A percentile compares a stretch with the other conserved stretches of the same genome.
These are phyloP conservation scores for Agelas oroides DNA, from an alignment of 37 sponge, comb jelly and placozoan species.

Conservation along the genomic window DNA sequence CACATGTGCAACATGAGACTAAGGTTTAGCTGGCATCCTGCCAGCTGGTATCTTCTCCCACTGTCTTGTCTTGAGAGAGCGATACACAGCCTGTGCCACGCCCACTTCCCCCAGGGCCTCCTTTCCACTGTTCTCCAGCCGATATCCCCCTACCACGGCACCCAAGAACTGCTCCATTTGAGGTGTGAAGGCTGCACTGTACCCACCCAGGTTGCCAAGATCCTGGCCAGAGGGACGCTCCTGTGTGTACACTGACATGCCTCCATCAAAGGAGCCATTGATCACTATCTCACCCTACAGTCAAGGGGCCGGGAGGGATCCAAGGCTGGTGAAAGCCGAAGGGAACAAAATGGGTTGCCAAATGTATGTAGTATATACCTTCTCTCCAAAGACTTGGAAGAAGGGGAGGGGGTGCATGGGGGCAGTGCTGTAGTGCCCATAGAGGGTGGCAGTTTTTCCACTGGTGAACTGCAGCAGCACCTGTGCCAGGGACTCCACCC, in stretches of 20 bases:
- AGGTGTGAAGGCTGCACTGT: slow-evolving; percentile 38
- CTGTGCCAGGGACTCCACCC: slow-evolving; percentile 41
- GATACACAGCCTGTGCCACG: slow-evolving; percentile 44
- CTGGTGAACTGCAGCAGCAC: slow-evolving; percentile 43
- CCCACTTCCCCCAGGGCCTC: slow-evolving; percentile 45
- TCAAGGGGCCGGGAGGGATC: too few relatives aligned
- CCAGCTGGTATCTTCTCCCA: slow-evolving; percentile 21
- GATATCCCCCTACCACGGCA: slow-evolving; percentile 2
- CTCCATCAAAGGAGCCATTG: slow-evolving; percentile 58
- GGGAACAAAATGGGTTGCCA: too few relatives aligned
- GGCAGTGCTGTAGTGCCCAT: slow-evolving; percentile 16
- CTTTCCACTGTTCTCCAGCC: neutral
- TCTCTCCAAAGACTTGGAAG: slow-evolving; percentile 66
- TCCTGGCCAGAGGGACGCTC: neutral
- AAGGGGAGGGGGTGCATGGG: slow-evolving; percentile 53
- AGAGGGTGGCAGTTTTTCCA: slow-evolving; percentile 36
- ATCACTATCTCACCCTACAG: slow-evolving; percentile 70
- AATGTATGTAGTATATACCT: slow-evolving; percentile 38
- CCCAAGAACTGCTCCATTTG: slow-evolving; percentile 48
- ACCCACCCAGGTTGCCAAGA: slow-evolving; percentile 44
- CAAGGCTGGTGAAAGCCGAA: too few relatives aligned
- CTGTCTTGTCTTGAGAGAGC: slow-evolving; percentile 7
- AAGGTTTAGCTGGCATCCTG: too few relatives aligned
- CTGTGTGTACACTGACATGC: slow-evolving; percentile 18
- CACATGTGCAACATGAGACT: too few relatives aligned